Percentiles rank a stretch among this genome's conserved stretches.
phyloP scores from a whole-genome alignment of 1,140 invertebrate species.

The Diuraphis noxia region DNA sequence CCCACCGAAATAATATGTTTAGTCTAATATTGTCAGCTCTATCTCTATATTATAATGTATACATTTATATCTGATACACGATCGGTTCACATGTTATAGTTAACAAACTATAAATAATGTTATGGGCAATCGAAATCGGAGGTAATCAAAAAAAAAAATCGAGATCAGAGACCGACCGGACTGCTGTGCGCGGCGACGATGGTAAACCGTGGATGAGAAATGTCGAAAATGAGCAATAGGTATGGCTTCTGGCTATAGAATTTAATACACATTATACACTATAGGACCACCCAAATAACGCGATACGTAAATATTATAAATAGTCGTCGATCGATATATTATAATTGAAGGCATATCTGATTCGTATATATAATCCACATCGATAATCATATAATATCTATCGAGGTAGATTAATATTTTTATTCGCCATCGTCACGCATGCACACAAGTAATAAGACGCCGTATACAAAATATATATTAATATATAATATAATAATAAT shows the following conservation, averaged over 20 bases:
- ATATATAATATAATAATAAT: background rate
- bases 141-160: background rate
- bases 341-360: background rate
- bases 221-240: slow-evolving; percentile 9
- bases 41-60: background rate
- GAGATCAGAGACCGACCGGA: background rate
- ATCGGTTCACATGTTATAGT: background rate
- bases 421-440: background rate
- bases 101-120: background rate
- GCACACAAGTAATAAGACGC: background rate
- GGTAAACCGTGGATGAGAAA: background rate
- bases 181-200: background rate
- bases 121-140: background rate
- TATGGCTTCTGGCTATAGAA: background rate
- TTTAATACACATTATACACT: background rate
- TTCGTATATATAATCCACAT: background rate
- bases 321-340: background rate
- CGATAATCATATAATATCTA: background rate
- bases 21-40: background rate
- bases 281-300: slow-evolving; percentile 29
- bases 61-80: background rate
- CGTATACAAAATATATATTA: too few species aligned
- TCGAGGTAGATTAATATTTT: background rate
- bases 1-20: background rate
- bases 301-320: background rate